Evolutionary conservation across 2,113 vertebrate genomes (phyloP), one percentile per base, ranked within the genome.

Genomic region (Oenanthe oenanthe): DNA sequence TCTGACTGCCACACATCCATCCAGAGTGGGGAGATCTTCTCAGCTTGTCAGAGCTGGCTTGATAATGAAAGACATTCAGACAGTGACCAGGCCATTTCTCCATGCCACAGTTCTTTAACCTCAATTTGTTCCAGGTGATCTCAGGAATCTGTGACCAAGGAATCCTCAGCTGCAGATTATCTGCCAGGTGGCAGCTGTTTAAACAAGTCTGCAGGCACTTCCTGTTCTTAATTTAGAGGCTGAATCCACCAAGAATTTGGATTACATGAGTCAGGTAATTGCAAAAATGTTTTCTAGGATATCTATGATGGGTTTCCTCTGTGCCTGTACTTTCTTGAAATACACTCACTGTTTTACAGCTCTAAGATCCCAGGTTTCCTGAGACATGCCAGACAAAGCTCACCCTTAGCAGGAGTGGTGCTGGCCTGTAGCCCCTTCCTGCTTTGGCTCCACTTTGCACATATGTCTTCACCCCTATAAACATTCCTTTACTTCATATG

Each of bases 141-240:
- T 84, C 68, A 71, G 32, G 29, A 84, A 71, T 71, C 21, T 51
- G 54, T 73, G 60, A 47, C 38, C 77, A 58, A 77, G 34, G 34
- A 53, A 53, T 26, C 29, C 57, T 42, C 79, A 80, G 80, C 51
- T 74, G 80, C 29, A 84, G 56, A 51, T 79, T 21, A 47, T 62
- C 66, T 57, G 42, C 34, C 56, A 63, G 32, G n/a, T 24, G 48
- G 48, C 57, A 65, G 57, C 31, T 57, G 62, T 40, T 78, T 54
- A 68, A 45, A 62, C 0, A 0, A 68, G 74, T 36, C 22, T 13
- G 32, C 36, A 65, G n/a, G 12, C 42, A 38, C 18, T 75, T 13
- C 28, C 54, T 40, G 18, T 26, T 65, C 53, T 76, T 68, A 12
- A 61, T 61, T 81, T 29, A 75, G 25, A 72, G 28, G 25, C 73